Percentiles rank a stretch among this genome's conserved stretches.
Evolutionary conservation across 2,797 vertebrate species (phyloP).

Genomic region (Sciurus vulgaris): DNA sequence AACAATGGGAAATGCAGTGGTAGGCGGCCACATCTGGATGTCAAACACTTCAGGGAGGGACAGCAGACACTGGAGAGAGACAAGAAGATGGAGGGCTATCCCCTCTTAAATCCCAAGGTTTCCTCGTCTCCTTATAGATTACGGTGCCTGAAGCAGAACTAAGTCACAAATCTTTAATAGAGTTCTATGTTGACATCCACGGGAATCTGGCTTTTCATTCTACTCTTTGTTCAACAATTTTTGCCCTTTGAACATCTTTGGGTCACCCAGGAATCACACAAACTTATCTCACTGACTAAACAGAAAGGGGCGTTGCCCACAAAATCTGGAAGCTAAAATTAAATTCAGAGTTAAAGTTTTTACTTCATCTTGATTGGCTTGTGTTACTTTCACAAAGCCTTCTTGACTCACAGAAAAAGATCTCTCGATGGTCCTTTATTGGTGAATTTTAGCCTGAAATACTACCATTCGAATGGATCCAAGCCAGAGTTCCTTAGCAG

Average conservation of each 20-base stretch:
- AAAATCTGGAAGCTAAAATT: not conserved
- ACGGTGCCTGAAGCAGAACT: slow-evolving; percentile 12
- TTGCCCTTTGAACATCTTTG: not conserved
- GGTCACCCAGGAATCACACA: not conserved
- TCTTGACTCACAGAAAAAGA: not conserved
- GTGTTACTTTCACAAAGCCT: not conserved
- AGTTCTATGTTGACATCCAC: not conserved
- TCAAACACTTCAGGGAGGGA: not conserved
- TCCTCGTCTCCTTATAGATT: not conserved
- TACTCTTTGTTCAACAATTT: not conserved
- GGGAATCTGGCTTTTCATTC: not conserved
- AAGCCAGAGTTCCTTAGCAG: slow-evolving; percentile 1
- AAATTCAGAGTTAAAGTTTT: slow-evolving; percentile 24
- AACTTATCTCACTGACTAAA: slow-evolving; percentile 20
- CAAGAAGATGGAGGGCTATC: slow-evolving; percentile 31
- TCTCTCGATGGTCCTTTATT: not conserved
- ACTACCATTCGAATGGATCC: not conserved
- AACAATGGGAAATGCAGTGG: slow-evolving; percentile 1
- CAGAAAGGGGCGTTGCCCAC: not conserved
- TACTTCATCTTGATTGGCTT: not conserved
- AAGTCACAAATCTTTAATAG: not conserved
- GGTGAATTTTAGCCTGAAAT: slow-evolving; percentile 1
- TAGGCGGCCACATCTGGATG: not conserved
- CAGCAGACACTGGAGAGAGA: not conserved
- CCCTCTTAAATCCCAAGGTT: not conserved